Evolutionary conservation across 1,140 invertebrate genomes (phyloP), one percentile per base, ranked within the genome.

Genomic region (Bathynomus jamesi): DNA sequence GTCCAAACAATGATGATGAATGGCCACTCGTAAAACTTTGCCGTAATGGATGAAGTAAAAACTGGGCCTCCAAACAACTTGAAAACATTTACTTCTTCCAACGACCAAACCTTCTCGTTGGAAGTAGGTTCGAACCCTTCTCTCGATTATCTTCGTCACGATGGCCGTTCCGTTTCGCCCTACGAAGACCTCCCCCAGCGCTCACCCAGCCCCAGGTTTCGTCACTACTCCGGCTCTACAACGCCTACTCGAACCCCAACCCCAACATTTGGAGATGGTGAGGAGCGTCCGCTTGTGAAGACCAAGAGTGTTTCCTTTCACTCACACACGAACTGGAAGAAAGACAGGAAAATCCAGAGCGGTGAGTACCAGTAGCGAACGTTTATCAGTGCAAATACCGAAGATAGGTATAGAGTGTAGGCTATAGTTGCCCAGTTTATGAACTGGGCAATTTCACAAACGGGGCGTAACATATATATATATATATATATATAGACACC

Each of bases 261-360:
- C 2, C 40, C 40, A 17, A 53, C 2, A 2, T 53, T 53, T 53
- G 40, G 40, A 21, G 40, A 53, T 17, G 40, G 40, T 17, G 40
- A 53, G 40, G 40, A 53, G 2, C 2, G 40, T 11, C 40, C 13
- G 40, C 40, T 17, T 3, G 40, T 53, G 40, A 76, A 76, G 65
- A 73, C 75, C 27, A 76, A 76, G 69, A 72, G 71, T 5, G 75
- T 76, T 17, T 76, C 75, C 13, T 76, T 76, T 65, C 75, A 76
- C 65, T 76, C 75, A 7, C 75, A 76, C 40, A 76, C 75, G 61
- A 76, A 76, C 71, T 76, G 75, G 75, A 76, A 76, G 65, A 76
- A 71, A 24, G 75, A 76, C 67, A 61, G 75, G 31, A 76, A 76
- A 32, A 73, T 72, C 13, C 71, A 76, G 28, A 76, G 75, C 65